Conservation (phyloP, 1,140 invertebrate genomes). For the Cotesia glomerata region DNA sequence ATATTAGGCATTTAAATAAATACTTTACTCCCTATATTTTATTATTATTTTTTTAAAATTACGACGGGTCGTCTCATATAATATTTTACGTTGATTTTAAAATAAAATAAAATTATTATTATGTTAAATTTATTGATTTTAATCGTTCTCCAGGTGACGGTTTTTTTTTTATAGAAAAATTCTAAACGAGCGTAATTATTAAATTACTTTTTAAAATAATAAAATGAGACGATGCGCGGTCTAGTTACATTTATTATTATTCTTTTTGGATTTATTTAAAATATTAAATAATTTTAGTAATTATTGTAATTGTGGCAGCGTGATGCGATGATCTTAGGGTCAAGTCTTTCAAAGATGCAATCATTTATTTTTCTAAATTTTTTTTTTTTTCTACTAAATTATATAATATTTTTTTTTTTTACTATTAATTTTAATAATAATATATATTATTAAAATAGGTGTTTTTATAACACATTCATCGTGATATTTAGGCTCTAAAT, state of each 20-base stretch:
- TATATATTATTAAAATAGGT: conserved; percentile 36
- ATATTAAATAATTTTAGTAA: no score
- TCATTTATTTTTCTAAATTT: conserved; percentile 28
- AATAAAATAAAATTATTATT: no score
- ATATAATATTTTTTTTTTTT: conserved; percentile 28
- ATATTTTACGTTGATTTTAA: no score
- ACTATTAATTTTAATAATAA: conserved; percentile 19
- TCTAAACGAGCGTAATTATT: no score
- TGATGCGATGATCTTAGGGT: conserved; percentile 15
- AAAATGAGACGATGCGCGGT: conserved; percentile 14
- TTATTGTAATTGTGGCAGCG: background rate
- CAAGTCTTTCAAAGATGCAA: conserved; percentile 34
- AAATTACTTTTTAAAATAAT: background rate
- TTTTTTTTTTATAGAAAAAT: no score
- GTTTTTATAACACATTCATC: conserved; percentile 39
- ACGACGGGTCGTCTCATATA: no score
- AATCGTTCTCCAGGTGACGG: no score
- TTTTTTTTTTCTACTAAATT: conserved; percentile 32
- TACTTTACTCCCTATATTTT: no score
- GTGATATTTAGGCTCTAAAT: conserved; percentile 61
- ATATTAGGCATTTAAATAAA: no score
- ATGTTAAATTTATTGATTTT: no score
- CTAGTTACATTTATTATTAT: background rate
- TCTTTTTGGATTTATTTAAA: background rate
- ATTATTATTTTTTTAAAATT: no score